Evolutionary conservation across 2,113 vertebrate genomes (phyloP).

Genomic region (Thamnophis sirtalis): DNA sequence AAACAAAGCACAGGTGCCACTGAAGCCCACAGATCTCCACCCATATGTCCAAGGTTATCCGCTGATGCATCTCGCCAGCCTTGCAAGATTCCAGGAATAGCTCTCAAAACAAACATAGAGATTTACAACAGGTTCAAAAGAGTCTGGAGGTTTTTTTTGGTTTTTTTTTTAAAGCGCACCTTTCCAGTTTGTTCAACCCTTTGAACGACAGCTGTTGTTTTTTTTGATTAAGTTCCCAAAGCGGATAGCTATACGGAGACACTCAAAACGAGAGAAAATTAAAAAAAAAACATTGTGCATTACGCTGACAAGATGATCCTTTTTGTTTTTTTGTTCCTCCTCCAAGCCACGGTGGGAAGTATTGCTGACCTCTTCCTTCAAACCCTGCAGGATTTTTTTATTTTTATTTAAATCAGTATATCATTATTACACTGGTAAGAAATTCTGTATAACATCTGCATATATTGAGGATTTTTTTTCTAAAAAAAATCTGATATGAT

Average conservation of each 20-base stretch:
- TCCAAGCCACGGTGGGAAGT: conserved; percentile 88
- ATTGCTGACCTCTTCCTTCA: conserved; percentile 94
- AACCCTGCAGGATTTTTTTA: conserved; percentile 90
- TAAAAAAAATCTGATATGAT: conserved; percentile 92
- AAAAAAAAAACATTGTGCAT: conserved; percentile 69
- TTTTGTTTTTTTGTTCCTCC: conserved; percentile 60
- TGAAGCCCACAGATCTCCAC: conserved; percentile 31
- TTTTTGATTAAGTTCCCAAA: conserved; percentile 33
- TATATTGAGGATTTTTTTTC: conserved; percentile 94
- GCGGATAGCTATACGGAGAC: conserved; percentile 72
- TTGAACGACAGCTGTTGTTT: conserved; percentile 42
- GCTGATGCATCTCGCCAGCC: conserved; percentile 45
- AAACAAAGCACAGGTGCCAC: conserved; percentile 9
- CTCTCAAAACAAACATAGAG: conserved; percentile 43
- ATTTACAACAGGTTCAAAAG: conserved; percentile 59
- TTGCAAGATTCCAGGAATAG: conserved; percentile 65
- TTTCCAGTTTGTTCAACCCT: conserved; percentile 68
- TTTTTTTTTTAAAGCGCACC: conserved; percentile 63
- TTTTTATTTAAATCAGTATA: conserved; percentile 77
- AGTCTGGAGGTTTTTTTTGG: conserved; percentile 49
- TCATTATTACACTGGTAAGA: conserved; percentile 93
- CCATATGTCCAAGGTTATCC: conserved; percentile 15
- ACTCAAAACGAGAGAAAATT: conserved; percentile 52
- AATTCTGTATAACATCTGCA: conserved; percentile 99
- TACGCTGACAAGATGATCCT: conserved; percentile 77